These are phyloP conservation scores for Picus viridis DNA, from an alignment of 2,797 vertebrate species.

Conservation along the genomic window DNA sequence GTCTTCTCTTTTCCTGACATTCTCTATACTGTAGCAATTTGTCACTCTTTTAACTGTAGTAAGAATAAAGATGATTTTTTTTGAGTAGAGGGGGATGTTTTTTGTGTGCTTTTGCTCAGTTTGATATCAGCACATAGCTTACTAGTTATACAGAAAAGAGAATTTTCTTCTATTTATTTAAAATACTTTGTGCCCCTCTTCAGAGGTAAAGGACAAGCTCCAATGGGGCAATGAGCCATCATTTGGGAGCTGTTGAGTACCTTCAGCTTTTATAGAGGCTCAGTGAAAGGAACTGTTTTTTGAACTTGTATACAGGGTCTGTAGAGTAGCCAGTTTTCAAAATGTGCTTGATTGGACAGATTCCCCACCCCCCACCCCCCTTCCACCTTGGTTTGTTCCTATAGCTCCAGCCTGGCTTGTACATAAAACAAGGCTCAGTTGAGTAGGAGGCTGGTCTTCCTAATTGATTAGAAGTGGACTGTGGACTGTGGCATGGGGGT, in stretches of 20 bases:
- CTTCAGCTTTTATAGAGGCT: neutral
- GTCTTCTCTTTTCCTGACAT: conserved; percentile 5
- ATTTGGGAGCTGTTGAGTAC: neutral
- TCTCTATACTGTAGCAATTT: neutral
- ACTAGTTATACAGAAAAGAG: neutral
- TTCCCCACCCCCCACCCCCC: neutral
- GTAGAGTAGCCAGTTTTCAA: neutral
- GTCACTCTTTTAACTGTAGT: neutral
- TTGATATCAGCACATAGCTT: neutral
- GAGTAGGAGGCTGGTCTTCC: neutral
- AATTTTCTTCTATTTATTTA: neutral
- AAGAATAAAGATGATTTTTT: neutral
- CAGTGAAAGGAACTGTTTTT: fast-evolving
- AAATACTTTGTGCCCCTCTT: neutral
- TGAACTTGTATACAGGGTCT: neutral
- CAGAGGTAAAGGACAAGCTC: neutral
- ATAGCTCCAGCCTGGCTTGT: neutral
- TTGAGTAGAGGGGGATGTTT: neutral
- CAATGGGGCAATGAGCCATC: neutral
- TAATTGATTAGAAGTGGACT: neutral
- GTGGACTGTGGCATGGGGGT: fast-evolving
- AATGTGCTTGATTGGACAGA: neutral
- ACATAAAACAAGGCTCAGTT: neutral
- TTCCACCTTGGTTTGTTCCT: neutral
- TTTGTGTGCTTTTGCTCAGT: neutral